Evolutionary conservation across 2,888 invertebrate genomes (phyloP), one percentile per base, ranked within the genome.

Genomic region (Synanthedon tipuliformis): DNA sequence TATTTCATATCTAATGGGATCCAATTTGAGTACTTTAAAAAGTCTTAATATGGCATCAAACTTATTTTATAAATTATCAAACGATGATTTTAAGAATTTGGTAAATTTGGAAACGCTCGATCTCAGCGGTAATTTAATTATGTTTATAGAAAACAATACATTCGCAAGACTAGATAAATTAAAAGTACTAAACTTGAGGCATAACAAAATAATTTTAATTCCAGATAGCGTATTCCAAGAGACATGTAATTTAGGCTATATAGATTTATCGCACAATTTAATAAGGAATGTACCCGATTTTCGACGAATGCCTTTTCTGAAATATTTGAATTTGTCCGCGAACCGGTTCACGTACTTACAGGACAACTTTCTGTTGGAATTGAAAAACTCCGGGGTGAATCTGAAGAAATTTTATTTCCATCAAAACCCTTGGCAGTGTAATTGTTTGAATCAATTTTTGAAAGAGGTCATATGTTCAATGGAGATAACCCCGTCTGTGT

Each of bases 391-490:
- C 3, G 81, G 82, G 0, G 74, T 68, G 0, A 64, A 50, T 18
- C 56, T 85, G 27, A 68, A 60, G 2, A 80, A 79, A 55, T 78
- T 85, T 53, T 73, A 70, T 53, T 79, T 85, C 34, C 73, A 81
- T 15, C 73, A 78, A 12, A 86, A 85, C 54, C 84, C 83, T 2
- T 85, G 82, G 81, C 83, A 84, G 53, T 86, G 86, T 57, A 66
- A 76, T 1, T 85, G 85, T 59, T 61, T 84, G 0, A 67, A 63
- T 50, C 73, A 82, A 40, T 54, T 81, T 16, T 41, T 84, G 1
- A 70, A 68, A 50, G 84, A 85, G 62, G 68, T 81, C 0, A 81
- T 1, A 71, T 71, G 55, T 81, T 73, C 50, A 67, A 75, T 52
- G 86, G 85, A 0, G 57, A 58, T 15, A 59, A 69, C 1, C 69